Conservation (phyloP, 1,140 invertebrate species). For the Venustaconcha ellipsiformis region DNA sequence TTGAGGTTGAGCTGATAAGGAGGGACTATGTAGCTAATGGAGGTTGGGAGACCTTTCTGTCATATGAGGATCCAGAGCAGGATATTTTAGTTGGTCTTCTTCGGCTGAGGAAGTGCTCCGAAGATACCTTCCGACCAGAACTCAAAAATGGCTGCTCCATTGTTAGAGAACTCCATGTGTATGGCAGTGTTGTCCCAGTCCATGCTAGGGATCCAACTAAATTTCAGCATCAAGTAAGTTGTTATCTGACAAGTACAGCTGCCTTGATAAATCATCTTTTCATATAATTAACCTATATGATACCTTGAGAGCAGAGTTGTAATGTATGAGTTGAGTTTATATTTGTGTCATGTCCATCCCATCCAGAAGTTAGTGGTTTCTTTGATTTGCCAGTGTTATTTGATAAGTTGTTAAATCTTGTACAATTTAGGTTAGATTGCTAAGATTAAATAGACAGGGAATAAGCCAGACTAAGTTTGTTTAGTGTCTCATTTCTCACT, state of each 20-base stretch:
- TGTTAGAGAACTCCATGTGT: slow-evolving; percentile 95
- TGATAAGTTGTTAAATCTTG: too few species aligned
- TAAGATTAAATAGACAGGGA: too few species aligned
- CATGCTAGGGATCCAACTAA: slow-evolving; percentile 94
- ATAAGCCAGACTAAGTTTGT: too few species aligned
- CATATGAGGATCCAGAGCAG: slow-evolving; percentile 96
- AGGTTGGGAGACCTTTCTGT: slow-evolving; percentile 99
- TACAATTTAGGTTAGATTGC: too few species aligned
- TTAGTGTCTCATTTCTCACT: too few species aligned
- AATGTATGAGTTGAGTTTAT: background rate
- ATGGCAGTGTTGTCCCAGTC: slow-evolving; percentile 97
- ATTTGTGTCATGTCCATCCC: background rate
- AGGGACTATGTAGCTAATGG: slow-evolving; percentile 97
- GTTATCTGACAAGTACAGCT: background rate
- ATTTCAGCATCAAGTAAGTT: slow-evolving; percentile 91
- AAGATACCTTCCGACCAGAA: slow-evolving; percentile 88
- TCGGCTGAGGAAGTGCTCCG: slow-evolving; percentile 91
- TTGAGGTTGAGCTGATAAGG: slow-evolving; percentile 87
- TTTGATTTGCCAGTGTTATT: too few species aligned
- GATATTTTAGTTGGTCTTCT: slow-evolving; percentile 97
- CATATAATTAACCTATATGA: background rate
- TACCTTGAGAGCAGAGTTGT: background rate
- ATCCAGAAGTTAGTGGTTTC: too few species aligned
- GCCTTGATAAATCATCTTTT: background rate
- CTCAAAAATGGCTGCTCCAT: slow-evolving; percentile 85